Base-by-base conservation (phyloP, 2,113 vertebrate genomes). In the Monopterus albus region DNA sequence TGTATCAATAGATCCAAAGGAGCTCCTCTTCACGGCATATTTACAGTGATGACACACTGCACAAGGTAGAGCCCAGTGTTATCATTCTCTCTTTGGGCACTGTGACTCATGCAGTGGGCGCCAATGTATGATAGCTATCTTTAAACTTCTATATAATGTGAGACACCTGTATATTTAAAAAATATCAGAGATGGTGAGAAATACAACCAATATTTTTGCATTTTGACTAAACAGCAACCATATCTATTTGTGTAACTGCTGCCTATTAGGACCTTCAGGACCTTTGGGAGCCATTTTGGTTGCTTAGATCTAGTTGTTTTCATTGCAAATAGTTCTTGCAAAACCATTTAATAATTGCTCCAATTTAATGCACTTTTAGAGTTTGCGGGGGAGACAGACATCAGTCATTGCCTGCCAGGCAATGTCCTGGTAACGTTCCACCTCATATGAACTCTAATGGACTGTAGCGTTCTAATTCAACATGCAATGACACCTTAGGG, bases 401-500 rank as follows among this genome's bases (percentile, higher is more conserved):
- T 90, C 83, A 64, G 61, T 87, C 80, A 85, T 80, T 35, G 79
- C 67, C 72, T 74, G 70, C 67, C 46, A n/a, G 61, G 75, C 68
- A n/a, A n/a, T 79, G 81, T 82, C 72, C 67, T 65, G 72, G 47
- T 82, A 77, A 85, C 89, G 82, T 82, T 87, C 73, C 80, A 87
- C 78, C 82, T 81, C 73, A 88, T 88, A 51, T 86, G 68, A 87
- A 78, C 80, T 60, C 62, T 82, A 88, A 89, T 87, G 82, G 81
- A 61, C 75, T 68, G 69, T 87, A 86, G 82, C 87, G 73, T 78
- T 75, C 71, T 73, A 58, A 51, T 79, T 86, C 71, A 80, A 74
- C 80, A 75, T 81, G 76, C 68, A 82, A 55, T 76, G 68, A 68
- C 82, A 81, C 75, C 78, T 79, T 52, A 14, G 47, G 71, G 81